Base-by-base conservation (phyloP, 2,797 vertebrate species). In the Acrocephalus scirpaceus region DNA sequence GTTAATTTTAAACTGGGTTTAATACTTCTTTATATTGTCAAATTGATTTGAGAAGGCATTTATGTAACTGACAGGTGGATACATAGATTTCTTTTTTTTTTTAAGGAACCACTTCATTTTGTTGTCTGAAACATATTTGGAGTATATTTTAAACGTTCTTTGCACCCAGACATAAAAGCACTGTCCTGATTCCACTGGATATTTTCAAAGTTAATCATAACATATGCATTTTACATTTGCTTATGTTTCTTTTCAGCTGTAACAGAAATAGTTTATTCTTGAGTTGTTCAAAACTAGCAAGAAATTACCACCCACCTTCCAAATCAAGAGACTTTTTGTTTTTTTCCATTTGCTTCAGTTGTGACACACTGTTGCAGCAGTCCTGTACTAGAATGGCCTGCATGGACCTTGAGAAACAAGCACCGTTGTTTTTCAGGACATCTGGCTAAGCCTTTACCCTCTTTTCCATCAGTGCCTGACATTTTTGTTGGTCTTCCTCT, bases 61-160 rank as follows among this genome's bases (percentile, higher is more conserved):
- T 94, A 85, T 48, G 19, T 93, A 93, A 92, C 76, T 86, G 79
- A 56, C 38, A 79, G 71, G 91, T 90, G 50, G 74, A 76, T 86
- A 50, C 40, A 51, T 9, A 34, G 20, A 8, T 38, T 57, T 36
- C 40, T 5, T 17, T 32, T 81, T 16, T 16, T 51, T 16, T 93
- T 71, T 51, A 76, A 74, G 44, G 57, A 94, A n/a, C 34, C 14
- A 30, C 27, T 93, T 73, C 3, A 27, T 94, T 92, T 92, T 81
- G 47, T 69, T 84, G 16, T 89, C 88, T 81, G 53, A 88, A 90
- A 62, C 30, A 30, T 65, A 74, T 23, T 48, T 81, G 47, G 60
- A 54, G 45, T 74, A 70, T 73, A 73, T 92, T 84, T 80, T 66
- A 86, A 85, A 81, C 29, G 20, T 47, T 82, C 45, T 92, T 92